Base-by-base conservation (phyloP, 2,113 vertebrate species). In the Caloenas nicobarica region DNA sequence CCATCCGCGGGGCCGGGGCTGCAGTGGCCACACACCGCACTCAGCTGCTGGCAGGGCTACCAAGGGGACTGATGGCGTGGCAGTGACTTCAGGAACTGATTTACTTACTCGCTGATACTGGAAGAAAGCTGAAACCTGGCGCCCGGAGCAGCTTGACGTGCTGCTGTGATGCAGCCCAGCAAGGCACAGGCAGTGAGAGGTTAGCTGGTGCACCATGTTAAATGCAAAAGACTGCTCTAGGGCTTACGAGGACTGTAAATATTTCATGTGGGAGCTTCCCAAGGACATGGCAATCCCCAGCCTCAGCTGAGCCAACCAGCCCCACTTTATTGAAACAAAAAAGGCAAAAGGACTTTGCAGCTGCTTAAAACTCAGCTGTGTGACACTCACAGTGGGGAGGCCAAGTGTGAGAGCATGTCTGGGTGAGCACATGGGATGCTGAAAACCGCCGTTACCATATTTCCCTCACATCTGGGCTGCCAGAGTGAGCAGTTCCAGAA, bases 381-480 rank as follows among this genome's bases (percentile, higher is more conserved):
- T 5, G 1, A 17, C 34, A 22, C 12, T 9, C 18, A 0, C 6
- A 16, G 46, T 1, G 16, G 29, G 28, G 73, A 3, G 57, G 66
- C 44, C 2, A 2, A 38, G 50, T 0, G 16, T 3, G 51, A 28
- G 38, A 9, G 53, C 9, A 7, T 2, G 18, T 3, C 54, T 5
- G 66, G 25, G 48, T 0, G 36, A 25, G 69, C 0, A 84, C 28
- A 48, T 4, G 81, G 17, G 84, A 12, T 38, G 76, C 38, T 8
- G 54, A 23, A 18, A n/a, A 42, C 42, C 26, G 8, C 2, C 3
- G 0, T 11, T 16, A 24, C 53, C 17, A 2, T 0, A 3, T 22
- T 10, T 18, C 73, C 34, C 50, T 18, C 9, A 22, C 78, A 24
- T 3, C 81, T 31, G 51, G 60, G 34, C 70, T 57, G 73, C 76